These are phyloP conservation scores for Halcyon leucocephala DNA, from an alignment of 2,797 vertebrate species.

Conservation along the genomic window DNA sequence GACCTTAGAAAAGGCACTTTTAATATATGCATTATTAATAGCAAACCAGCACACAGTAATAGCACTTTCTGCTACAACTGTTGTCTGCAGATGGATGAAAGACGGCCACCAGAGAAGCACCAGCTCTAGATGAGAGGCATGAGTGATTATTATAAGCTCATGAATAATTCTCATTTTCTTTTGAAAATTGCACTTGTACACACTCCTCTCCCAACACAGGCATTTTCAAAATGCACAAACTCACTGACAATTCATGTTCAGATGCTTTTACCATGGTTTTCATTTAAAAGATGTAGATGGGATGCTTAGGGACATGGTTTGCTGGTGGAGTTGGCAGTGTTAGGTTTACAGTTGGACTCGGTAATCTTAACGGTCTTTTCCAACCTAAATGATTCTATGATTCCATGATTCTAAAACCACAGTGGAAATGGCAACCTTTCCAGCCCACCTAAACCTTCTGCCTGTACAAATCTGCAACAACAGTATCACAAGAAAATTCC, in stretches of 20 bases:
- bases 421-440: not conserved
- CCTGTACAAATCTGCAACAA: not conserved
- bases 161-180: slow-evolving; percentile 37
- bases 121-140: not conserved
- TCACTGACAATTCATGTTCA: not conserved
- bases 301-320: not conserved
- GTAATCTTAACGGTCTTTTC: not conserved
- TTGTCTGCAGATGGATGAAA: not conserved
- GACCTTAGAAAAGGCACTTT: not conserved
- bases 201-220: not conserved
- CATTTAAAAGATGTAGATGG: not conserved
- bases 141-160: slow-evolving; percentile 30
- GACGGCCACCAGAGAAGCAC: slow-evolving; percentile 11
- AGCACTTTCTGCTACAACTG: slow-evolving; percentile 17
- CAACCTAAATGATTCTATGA: not conserved
- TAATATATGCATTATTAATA: slow-evolving; percentile 51
- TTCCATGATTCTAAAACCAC: not conserved
- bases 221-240: not conserved
- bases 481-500: not conserved
- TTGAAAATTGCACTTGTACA: not conserved
- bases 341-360: not conserved
- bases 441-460: not conserved
- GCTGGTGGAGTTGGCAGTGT: not conserved
- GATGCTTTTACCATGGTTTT: not conserved
- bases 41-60: not conserved